Conservation (phyloP, 2,797 vertebrate species). For the Cottoperca gobio region DNA sequence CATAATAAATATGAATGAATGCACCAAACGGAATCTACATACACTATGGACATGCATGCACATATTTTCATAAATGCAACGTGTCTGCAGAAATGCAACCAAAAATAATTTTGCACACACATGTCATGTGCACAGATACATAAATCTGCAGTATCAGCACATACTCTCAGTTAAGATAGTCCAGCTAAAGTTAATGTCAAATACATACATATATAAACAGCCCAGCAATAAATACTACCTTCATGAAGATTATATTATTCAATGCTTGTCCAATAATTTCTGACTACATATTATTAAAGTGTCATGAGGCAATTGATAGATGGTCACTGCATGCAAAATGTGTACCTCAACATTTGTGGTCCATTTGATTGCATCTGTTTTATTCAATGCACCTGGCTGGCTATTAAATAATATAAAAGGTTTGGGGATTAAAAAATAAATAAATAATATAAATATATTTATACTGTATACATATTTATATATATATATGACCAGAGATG, state of each 20-base stretch:
- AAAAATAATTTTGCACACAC: neutral
- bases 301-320: constrained; percentile 31
- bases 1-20: too few species aligned
- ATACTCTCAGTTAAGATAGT: too few species aligned
- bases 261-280: constrained; percentile 10
- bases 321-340: constrained; percentile 2
- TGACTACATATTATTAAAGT: constrained; percentile 40
- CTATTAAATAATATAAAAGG: constrained; percentile 20
- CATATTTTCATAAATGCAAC: neutral
- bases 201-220: too few species aligned
- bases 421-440: too few species aligned
- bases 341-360: neutral
- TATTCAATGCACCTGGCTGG: constrained; percentile 15
- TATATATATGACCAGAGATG: neutral
- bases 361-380: constrained; percentile 30
- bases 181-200: neutral
- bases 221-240: neutral
- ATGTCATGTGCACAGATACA: too few species aligned
- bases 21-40: too few species aligned
- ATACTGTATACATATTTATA: too few species aligned
- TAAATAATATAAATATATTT: too few species aligned
- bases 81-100: neutral
- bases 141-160: too few species aligned
- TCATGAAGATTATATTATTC: neutral
- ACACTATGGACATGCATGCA: neutral